A percentile compares a stretch with the other conserved stretches of the same genome.
Conservation (phyloP, 2,113 vertebrate genomes). For the Ursus arctos region DNA sequence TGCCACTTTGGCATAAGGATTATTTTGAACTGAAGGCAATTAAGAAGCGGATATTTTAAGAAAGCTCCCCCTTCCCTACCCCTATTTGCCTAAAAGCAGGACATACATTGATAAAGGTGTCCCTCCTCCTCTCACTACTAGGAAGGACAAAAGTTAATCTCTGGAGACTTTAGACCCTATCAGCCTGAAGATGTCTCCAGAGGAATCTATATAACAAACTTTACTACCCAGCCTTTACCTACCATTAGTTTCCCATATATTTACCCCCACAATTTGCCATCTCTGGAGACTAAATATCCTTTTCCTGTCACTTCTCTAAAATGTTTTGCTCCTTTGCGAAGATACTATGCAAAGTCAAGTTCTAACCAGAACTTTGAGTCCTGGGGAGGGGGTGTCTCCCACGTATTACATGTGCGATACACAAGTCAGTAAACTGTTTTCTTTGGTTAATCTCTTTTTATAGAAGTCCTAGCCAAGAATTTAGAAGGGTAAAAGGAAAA, state of each 20-base stretch:
- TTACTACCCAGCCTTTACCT: background rate
- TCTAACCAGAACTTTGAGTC: background rate
- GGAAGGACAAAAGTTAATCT: background rate
- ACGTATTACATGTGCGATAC: background rate
- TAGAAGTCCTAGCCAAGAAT: background rate
- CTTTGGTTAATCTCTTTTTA: background rate
- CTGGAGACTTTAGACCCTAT: background rate
- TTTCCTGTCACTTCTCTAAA: constrained; percentile 25
- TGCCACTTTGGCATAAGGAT: background rate
- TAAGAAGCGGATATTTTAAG: background rate
- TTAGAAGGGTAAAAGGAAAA: background rate
- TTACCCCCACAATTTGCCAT: background rate
- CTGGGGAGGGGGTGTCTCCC: background rate
- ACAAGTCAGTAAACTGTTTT: background rate
- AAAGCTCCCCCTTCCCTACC: background rate
- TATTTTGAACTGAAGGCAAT: background rate
- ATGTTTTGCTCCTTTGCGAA: background rate
- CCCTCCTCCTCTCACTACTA: background rate
- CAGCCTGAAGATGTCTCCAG: background rate
- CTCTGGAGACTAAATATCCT: background rate
- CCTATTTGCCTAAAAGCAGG: background rate
- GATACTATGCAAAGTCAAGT: background rate
- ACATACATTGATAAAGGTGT: background rate
- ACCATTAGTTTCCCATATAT: background rate
- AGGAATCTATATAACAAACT: background rate